Percentiles rank a stretch among this genome's conserved stretches.
Evolutionary conservation across 2,113 vertebrate species (phyloP).

Genomic region (Chaetura pelagica): DNA sequence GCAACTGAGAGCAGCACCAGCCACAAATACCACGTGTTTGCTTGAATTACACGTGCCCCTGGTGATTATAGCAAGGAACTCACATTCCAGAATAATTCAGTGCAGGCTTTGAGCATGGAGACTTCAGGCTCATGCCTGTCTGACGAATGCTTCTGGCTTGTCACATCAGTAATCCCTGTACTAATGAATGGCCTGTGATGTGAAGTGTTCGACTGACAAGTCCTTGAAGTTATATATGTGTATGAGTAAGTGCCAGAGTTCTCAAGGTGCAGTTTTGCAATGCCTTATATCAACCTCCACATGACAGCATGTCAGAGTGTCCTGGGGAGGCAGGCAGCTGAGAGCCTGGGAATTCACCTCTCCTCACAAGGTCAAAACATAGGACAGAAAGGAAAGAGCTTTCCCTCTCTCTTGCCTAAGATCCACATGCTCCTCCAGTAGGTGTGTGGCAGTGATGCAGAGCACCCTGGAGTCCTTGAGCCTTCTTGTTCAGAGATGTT

Average conservation of each 20-base stretch:
- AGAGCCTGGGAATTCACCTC: neutral
- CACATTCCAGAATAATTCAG: neutral
- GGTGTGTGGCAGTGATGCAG: fast-evolving
- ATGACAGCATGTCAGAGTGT: neutral
- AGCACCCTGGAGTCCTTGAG: neutral
- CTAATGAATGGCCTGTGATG: neutral
- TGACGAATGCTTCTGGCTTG: conserved; percentile 49
- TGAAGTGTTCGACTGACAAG: conserved; percentile 32
- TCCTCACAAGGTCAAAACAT: neutral
- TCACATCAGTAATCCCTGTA: conserved; percentile 30
- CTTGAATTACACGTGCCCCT: neutral
- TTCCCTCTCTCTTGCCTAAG: neutral
- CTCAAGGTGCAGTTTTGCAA: neutral
- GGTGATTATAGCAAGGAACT: neutral
- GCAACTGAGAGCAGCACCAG: neutral
- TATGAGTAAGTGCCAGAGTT: neutral
- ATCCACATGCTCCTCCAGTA: neutral
- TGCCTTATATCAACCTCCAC: neutral
- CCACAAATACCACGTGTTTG: neutral
- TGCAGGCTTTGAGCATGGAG: neutral
- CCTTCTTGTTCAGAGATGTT: neutral
- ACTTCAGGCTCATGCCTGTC: neutral
- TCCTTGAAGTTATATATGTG: neutral
- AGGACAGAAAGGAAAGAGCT: neutral
- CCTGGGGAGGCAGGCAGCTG: neutral